Conservation (phyloP, 2,113 vertebrate species). For the Merops nubicus region DNA sequence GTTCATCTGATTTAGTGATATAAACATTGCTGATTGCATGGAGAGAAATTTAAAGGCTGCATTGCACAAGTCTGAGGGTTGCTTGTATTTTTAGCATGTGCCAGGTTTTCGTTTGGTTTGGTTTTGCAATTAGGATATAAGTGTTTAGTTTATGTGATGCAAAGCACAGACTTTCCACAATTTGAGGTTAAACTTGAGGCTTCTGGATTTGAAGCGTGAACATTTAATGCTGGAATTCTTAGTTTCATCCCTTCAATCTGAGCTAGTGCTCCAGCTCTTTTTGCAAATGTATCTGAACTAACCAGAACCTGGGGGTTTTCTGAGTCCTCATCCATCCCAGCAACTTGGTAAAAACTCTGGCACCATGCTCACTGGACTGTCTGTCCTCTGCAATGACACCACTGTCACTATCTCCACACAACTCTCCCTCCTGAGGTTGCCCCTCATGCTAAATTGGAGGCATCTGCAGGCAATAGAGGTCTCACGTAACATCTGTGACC, state of each 20-base stretch:
- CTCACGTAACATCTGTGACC: not conserved
- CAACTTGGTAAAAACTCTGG: not conserved
- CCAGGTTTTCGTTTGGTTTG: not conserved
- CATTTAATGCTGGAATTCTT: not conserved
- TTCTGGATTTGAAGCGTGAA: not conserved
- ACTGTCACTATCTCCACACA: not conserved
- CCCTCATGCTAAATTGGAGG: not conserved
- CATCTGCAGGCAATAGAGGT: not conserved
- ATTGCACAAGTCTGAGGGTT: not conserved
- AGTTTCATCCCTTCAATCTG: not conserved
- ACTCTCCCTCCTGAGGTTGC: not conserved
- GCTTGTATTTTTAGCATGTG: not conserved
- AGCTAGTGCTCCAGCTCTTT: not conserved
- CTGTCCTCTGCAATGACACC: not conserved
- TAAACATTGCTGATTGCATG: not conserved
- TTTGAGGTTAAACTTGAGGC: rapidly evolving
- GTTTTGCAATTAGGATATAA: not conserved
- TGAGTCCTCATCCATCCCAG: not conserved
- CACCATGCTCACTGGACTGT: rapidly evolving
- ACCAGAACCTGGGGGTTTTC: not conserved
- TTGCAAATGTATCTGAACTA: not conserved
- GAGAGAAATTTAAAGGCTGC: not conserved
- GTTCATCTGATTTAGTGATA: not conserved
- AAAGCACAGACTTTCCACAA: not conserved
- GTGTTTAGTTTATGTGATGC: not conserved